Percentiles rank a stretch among this genome's conserved stretches.
Evolutionary conservation across 2,113 vertebrate species (phyloP).

Genomic region (Indicator indicator): DNA sequence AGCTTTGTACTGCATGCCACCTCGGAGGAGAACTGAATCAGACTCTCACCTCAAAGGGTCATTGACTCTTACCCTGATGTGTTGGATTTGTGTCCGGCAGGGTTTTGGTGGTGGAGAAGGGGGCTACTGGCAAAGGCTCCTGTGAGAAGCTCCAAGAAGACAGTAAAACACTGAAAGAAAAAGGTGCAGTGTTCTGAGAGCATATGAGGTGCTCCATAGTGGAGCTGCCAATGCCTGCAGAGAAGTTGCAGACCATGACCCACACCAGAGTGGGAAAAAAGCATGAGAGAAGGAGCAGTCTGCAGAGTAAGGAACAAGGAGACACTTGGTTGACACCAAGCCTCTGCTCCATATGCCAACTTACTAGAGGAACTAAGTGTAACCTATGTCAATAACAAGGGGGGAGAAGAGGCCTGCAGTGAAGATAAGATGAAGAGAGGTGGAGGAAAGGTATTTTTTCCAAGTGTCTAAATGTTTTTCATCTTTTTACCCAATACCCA

Average conservation of each 20-base stretch:
- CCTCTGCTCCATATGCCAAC: rapidly evolving
- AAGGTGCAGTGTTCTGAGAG: background rate
- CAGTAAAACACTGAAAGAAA: background rate
- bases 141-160: background rate
- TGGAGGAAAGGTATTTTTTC: background rate
- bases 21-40: background rate
- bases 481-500: background rate
- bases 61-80: background rate
- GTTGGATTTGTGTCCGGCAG: background rate
- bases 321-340: rapidly evolving
- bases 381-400: rapidly evolving
- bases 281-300: background rate
- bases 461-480: background rate
- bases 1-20: rapidly evolving
- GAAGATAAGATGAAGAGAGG: background rate
- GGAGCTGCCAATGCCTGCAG: rapidly evolving
- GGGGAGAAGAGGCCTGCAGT: background rate
- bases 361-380: background rate
- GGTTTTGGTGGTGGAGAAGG: background rate
- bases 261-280: background rate
- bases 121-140: background rate
- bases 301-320: background rate
- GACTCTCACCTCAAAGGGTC: too few relatives aligned
- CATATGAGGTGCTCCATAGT: background rate
- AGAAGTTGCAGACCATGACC: background rate